Evolutionary conservation across 2,888 invertebrate genomes (phyloP).

Genomic region (Bibio marci): DNA sequence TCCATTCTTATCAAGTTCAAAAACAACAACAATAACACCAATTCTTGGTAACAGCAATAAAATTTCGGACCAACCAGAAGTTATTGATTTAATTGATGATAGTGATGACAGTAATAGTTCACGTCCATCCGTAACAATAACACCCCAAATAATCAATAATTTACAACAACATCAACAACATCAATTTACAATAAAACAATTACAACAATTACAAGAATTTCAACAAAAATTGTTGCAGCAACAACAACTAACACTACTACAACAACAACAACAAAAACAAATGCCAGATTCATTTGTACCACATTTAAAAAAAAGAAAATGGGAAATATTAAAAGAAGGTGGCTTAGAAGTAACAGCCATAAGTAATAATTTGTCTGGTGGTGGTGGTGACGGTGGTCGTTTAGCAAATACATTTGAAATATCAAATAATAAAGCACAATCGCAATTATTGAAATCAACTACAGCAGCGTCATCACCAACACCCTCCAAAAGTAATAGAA

Average conservation of each 20-base stretch:
- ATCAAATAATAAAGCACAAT: no score
- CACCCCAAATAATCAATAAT: background rate
- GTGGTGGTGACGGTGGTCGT: background rate
- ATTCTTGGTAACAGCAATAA: slow-evolving; percentile 6
- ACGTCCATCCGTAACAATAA: background rate
- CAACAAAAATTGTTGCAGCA: no score
- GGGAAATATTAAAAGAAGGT: slow-evolving; percentile 57
- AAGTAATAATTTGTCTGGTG: slow-evolving; percentile 8
- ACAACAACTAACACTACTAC: background rate
- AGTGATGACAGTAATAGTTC: slow-evolving; percentile 9
- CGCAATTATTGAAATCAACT: no score
- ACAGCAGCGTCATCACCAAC: no score
- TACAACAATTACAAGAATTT: background rate
- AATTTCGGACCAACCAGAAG: slow-evolving; percentile 3
- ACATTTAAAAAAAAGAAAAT: slow-evolving; percentile 45
- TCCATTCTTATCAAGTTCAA: slow-evolving; percentile 11
- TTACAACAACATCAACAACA: background rate
- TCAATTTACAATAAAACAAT: background rate
- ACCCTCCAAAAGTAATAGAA: no score
- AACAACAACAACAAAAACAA: background rate
- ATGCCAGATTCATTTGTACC: slow-evolving; percentile 9
- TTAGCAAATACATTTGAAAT: no score
- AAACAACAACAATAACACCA: slow-evolving; percentile 9
- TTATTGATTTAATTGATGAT: slow-evolving; percentile 12
- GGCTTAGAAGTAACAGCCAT: slow-evolving; percentile 61